Percentiles rank a stretch among this genome's conserved stretches.
phyloP scores from a whole-genome alignment of 2,888 invertebrate genomes.

The Candidula unifasciata region DNA sequence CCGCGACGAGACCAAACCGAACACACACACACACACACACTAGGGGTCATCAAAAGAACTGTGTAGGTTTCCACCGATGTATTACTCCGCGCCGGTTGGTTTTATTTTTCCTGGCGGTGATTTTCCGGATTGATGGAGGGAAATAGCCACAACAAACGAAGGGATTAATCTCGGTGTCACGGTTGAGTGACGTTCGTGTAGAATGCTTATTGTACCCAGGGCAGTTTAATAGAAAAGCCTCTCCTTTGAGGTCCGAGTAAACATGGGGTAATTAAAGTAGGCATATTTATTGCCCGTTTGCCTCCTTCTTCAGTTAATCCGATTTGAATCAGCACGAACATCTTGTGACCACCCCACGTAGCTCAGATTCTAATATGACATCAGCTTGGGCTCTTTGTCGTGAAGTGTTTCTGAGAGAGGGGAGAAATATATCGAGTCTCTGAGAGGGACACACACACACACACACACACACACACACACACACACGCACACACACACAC shows the following conservation, averaged over 20 bases:
- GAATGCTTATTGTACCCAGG: slow-evolving; percentile 9
- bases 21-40: background rate
- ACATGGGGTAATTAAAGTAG: background rate
- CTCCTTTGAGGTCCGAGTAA: background rate
- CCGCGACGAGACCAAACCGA: background rate
- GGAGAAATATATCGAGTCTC: no score
- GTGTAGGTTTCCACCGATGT: background rate
- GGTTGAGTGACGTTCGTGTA: background rate
- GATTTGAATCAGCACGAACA: no score
- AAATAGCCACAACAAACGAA: background rate
- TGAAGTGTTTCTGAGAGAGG: no score
- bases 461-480: no score
- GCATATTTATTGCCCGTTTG: background rate
- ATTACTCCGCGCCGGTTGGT: background rate
- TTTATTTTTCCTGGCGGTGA: background rate
- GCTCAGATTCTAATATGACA: no score
- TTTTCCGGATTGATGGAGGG: background rate
- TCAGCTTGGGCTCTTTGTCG: no score
- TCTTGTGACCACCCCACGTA: no score
- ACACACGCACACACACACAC: no score
- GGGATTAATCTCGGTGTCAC: background rate
- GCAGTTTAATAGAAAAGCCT: background rate
- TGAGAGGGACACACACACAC: no score
- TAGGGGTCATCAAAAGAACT: background rate
- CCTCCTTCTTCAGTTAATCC: background rate